A percentile compares a stretch with the other conserved stretches of the same genome.
phyloP scores from a whole-genome alignment of 2,113 vertebrate species.

The Struthio camelus region DNA sequence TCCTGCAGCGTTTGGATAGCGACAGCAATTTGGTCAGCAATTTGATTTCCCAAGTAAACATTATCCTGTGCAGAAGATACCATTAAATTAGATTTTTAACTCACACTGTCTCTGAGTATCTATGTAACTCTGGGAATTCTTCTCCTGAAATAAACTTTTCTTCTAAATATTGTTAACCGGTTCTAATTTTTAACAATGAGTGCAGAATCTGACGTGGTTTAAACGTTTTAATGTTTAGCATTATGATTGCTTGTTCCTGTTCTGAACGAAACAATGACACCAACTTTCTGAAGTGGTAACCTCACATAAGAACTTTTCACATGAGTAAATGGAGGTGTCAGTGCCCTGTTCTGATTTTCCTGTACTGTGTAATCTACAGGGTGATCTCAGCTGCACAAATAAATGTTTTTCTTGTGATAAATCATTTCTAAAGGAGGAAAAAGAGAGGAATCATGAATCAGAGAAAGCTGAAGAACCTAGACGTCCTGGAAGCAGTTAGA shows the following conservation, averaged over 20 bases:
- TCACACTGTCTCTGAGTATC: neutral
- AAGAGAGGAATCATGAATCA: neutral
- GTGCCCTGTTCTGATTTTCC: neutral
- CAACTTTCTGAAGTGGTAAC: neutral
- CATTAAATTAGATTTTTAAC: neutral
- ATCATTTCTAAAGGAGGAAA: neutral
- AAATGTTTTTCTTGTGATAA: neutral
- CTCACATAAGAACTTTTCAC: neutral
- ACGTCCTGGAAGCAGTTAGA: neutral
- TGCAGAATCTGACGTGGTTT: neutral
- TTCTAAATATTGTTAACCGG: neutral
- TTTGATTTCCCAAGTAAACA: fast-evolving
- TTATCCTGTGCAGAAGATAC: neutral
- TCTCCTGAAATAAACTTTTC: neutral
- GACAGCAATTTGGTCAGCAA: neutral
- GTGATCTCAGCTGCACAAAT: neutral
- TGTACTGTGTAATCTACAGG: fast-evolving
- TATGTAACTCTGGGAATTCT: neutral
- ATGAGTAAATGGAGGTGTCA: neutral
- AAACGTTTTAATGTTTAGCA: neutral
- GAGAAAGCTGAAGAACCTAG: neutral
- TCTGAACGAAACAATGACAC: neutral
- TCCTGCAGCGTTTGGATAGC: neutral
- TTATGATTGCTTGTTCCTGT: neutral
- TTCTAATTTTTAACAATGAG: neutral